Conservation (phyloP, 2,888 invertebrate genomes). For the Drosophila tripunctata region DNA sequence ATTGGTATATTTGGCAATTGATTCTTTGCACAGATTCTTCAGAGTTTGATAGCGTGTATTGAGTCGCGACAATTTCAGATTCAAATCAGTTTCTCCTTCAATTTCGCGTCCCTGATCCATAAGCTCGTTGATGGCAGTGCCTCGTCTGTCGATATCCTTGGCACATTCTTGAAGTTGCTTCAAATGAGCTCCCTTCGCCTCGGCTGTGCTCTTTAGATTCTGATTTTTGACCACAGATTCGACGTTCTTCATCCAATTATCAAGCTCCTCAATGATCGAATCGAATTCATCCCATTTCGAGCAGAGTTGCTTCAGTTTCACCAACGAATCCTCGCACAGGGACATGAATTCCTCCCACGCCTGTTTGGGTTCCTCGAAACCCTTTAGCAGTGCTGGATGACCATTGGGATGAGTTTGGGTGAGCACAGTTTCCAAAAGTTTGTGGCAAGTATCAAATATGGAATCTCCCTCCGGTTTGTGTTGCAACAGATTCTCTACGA, state of each 20-base stretch:
- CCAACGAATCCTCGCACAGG: constrained; percentile 89
- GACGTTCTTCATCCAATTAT: constrained; percentile 93
- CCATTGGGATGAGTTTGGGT: constrained; percentile 91
- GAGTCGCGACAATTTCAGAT: constrained; percentile 90
- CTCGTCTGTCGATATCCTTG: constrained; percentile 88
- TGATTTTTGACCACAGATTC: constrained; percentile 95
- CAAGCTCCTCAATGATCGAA: constrained; percentile 90
- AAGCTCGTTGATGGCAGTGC: constrained; percentile 88
- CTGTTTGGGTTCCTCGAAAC: constrained; percentile 89
- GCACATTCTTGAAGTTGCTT: constrained; percentile 90
- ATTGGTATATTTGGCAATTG: constrained; percentile 91
- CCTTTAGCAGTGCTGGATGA: constrained; percentile 89
- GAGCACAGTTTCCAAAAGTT: constrained; percentile 89
- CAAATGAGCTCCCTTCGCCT: constrained; percentile 91
- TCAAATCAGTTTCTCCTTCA: constrained; percentile 90
- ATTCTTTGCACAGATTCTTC: constrained; percentile 92
- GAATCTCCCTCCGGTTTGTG: constrained; percentile 90
- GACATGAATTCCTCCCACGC: constrained; percentile 91
- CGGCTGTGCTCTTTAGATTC: constrained; percentile 93
- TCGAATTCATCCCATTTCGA: constrained; percentile 93
- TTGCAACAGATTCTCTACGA: constrained; percentile 90
- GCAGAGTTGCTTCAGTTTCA: constrained; percentile 90
- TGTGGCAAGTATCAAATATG: constrained; percentile 88
- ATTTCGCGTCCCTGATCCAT: constrained; percentile 89
- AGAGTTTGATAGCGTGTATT: constrained; percentile 92